Base-by-base conservation (phyloP, 2,888 invertebrate species). In the Clistopyga incitator region DNA sequence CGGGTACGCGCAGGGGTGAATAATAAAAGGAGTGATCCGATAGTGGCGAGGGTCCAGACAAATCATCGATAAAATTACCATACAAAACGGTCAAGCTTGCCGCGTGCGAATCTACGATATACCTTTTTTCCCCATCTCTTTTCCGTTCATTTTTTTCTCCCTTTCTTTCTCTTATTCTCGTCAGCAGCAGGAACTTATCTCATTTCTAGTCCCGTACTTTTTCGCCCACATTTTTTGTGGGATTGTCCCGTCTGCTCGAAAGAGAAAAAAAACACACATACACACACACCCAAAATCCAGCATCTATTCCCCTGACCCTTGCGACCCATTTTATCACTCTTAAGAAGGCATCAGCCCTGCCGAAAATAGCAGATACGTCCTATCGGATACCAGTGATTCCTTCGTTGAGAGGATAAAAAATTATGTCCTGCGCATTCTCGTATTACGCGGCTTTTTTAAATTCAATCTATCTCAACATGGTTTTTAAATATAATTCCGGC, bases 11-110 rank as follows among this genome's bases (percentile, higher is more conserved):
- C 8, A 11, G 50, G 76, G 78, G 81, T 68, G 85, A 84, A 85
- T 86, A 86, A 88, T 76, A 84, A 85, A 65, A 82, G 42, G 76
- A 86, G 71, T 11, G 23, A 59, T 59, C 64, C 34, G 70, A 75
- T 72, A 72, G 86, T 76, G 83, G 78, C 68, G 47, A 85, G 84
- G 81, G 76, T 82, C 71, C 76, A 65, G 84, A 84, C 85, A 81
- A 84, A 82, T 84, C 86, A 78, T 84, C 85, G 87, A 88, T 87
- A 84, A 87, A 86, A 90, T 90, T 90, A 88, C 84, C 89, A 90
- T 89, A 90, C 84, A 88, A 88, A 90, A 87, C 86, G 89, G 87
- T 88, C 88, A 86, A 86, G 86, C 79, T 76, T 56, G 56, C 25
- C 47, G 64, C 70, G 10, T 42, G 29, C 15, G 3, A 81, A 64